A percentile compares a stretch with the other conserved stretches of the same genome.
phyloP scores from a whole-genome alignment of 2,113 vertebrate genomes.

The Phainopepla nitens region DNA sequence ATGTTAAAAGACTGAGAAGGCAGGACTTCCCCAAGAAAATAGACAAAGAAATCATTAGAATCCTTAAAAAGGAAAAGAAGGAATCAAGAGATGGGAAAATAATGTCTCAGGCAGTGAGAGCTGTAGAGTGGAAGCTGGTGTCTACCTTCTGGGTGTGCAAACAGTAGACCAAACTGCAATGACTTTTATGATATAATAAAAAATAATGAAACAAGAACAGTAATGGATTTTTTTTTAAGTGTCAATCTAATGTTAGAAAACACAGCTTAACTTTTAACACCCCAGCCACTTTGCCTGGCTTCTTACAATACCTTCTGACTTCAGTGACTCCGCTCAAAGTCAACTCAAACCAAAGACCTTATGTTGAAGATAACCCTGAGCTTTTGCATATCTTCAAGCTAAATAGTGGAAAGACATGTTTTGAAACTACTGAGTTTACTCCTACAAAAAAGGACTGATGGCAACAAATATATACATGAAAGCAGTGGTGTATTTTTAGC shows the following conservation, averaged over 20 bases:
- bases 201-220: background rate
- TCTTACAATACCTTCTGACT: background rate
- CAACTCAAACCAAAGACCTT: background rate
- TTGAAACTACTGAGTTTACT: background rate
- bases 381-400: background rate
- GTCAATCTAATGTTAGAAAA: background rate
- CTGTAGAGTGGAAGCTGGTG: background rate
- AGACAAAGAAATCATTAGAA: background rate
- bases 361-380: background rate
- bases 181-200: background rate
- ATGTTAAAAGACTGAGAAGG: background rate
- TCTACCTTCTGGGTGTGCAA: background rate
- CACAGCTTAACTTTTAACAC: background rate
- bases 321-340: background rate
- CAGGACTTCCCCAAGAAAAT: background rate
- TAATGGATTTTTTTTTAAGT: background rate
- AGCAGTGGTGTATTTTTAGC: background rate
- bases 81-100: background rate
- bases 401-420: background rate
- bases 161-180: background rate
- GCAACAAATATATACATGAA: background rate
- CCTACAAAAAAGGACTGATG: rapidly evolving
- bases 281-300: background rate
- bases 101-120: background rate
- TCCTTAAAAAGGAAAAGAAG: background rate